Percentiles rank a stretch among this genome's conserved stretches.
These are phyloP conservation scores for Dicycla oo DNA, from an alignment of 2,888 invertebrate genomes.

Conservation along the genomic window DNA sequence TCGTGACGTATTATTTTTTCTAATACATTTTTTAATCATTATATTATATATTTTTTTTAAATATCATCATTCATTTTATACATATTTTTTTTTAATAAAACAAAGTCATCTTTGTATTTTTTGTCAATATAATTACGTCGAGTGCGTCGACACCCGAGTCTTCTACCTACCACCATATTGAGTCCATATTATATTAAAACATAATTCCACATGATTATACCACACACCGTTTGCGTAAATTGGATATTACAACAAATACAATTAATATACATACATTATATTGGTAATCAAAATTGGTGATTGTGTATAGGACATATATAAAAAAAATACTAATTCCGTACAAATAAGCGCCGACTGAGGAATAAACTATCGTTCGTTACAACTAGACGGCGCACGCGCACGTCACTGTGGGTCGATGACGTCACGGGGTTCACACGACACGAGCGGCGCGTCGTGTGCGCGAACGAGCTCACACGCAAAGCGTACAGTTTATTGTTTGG, in stretches of 20 bases:
- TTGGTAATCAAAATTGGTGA: slow-evolving; percentile 60
- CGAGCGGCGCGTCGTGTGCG: background rate
- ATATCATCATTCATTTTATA: slow-evolving; percentile 51
- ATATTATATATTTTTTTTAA: slow-evolving; percentile 51
- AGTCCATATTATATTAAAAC: slow-evolving; percentile 50
- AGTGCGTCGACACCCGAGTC: slow-evolving; percentile 57
- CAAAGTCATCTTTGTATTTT: slow-evolving; percentile 13
- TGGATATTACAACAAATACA: slow-evolving; percentile 50
- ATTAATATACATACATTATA: slow-evolving; percentile 56
- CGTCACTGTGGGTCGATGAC: slow-evolving; percentile 16
- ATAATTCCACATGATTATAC: slow-evolving; percentile 56
- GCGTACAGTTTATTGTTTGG: slow-evolving; percentile 48
- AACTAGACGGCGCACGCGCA: slow-evolving; percentile 30
- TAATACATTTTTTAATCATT: slow-evolving; percentile 39
- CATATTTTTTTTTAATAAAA: slow-evolving; percentile 22
- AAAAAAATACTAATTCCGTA: slow-evolving; percentile 54
- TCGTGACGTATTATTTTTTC: slow-evolving; percentile 20
- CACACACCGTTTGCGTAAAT: slow-evolving; percentile 59
- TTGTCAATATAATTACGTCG: slow-evolving; percentile 25
- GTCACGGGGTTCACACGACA: slow-evolving; percentile 11
- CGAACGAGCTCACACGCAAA: slow-evolving; percentile 5
- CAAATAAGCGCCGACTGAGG: slow-evolving; percentile 57
- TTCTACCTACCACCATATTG: slow-evolving; percentile 61
- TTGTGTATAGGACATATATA: slow-evolving; percentile 47
- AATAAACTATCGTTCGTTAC: slow-evolving; percentile 55